These are phyloP conservation scores for Panthera uncia DNA, from an alignment of 2,113 vertebrate species.

Conservation along the genomic window DNA sequence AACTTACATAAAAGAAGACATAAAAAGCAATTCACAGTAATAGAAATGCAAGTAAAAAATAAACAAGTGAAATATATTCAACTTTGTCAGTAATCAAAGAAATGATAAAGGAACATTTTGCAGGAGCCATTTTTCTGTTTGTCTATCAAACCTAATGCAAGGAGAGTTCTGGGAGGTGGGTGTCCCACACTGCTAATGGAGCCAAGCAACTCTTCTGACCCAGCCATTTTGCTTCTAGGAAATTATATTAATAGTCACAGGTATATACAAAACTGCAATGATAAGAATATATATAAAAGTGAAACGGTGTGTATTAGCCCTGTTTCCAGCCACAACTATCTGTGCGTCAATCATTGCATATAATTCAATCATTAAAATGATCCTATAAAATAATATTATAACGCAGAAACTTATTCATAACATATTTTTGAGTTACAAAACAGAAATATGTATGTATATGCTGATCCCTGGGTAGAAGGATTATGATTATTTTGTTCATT, in stretches of 20 bases:
- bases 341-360: not conserved
- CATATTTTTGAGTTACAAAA: not conserved
- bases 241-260: not conserved
- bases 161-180: not conserved
- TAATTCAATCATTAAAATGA: not conserved
- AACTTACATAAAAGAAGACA: not conserved
- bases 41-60: not conserved
- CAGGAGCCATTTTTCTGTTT: not conserved
- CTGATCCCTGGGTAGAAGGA: not conserved
- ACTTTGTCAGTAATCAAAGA: not conserved
- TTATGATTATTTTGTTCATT: not conserved
- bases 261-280: not conserved
- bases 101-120: not conserved
- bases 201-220: too few species aligned
- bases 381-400: not conserved
- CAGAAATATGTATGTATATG: not conserved
- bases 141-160: not conserved
- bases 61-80: not conserved
- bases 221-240: not conserved
- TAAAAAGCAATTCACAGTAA: not conserved
- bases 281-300: not conserved
- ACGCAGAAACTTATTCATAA: not conserved
- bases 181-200: not conserved
- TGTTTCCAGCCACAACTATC: not conserved
- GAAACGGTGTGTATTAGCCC: not conserved